Evolutionary conservation across 2,113 vertebrate genomes (phyloP).

Genomic region (Furnarius figulus): DNA sequence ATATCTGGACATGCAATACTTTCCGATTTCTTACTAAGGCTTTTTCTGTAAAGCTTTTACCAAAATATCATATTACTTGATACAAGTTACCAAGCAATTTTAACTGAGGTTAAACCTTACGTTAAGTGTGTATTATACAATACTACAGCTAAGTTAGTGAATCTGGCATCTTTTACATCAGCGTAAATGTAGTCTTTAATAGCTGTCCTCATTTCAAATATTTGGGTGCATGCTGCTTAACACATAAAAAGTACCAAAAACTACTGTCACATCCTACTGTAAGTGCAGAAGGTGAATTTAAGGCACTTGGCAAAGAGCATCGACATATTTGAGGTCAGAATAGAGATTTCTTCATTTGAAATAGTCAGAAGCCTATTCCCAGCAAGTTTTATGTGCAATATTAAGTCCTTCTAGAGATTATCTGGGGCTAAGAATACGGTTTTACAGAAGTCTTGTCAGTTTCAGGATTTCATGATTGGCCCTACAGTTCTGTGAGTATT

Average conservation of each 20-base stretch:
- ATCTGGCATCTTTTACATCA: conserved; percentile 7
- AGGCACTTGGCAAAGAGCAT: background rate
- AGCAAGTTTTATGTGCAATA: background rate
- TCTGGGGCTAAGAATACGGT: background rate
- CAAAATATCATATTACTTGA: background rate
- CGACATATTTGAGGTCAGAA: background rate
- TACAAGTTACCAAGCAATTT: conserved; percentile 20
- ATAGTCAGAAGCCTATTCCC: background rate
- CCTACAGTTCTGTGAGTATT: background rate
- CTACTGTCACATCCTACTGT: background rate
- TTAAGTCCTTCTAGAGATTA: background rate
- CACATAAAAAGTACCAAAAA: background rate
- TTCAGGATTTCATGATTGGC: background rate
- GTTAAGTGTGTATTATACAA: background rate
- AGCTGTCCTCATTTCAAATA: conserved; percentile 25
- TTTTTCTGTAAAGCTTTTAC: conserved; percentile 47
- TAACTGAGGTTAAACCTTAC: background rate
- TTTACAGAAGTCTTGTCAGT: background rate
- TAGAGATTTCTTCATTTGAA: background rate
- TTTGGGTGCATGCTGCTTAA: background rate
- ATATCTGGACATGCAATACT: background rate
- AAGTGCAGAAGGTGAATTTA: background rate
- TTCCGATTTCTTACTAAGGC: conserved; percentile 6
- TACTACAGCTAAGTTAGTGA: background rate
- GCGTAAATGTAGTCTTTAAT: background rate